Base-by-base conservation (phyloP, 2,888 invertebrate species). In the Criorhina ranunculi region DNA sequence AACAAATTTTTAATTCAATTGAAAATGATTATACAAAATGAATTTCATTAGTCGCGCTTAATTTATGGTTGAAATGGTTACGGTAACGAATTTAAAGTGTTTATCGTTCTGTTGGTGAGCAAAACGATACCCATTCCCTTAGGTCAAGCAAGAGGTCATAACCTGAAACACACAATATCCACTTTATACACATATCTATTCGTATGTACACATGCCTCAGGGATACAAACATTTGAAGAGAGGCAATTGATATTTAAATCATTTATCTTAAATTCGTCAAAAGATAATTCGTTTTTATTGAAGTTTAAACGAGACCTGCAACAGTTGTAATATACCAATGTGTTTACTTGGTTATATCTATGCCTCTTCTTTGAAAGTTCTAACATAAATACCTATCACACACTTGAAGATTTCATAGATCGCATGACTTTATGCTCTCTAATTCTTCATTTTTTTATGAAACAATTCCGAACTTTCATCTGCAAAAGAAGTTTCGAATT, bases 1-100 rank as follows among this genome's bases (percentile, higher is more conserved):
- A n/a, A 35, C 3, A 15, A 53, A 5, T 24, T 49, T 7, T 49
- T 24, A n/a, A 33, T 0, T 12, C 9, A 53, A 53, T 15, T 15
- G 15, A n/a, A 24, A n/a, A 62, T 33, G 44, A 62, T 33, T 62
- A 44, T 40, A 29, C 44, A 60, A 5, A 12, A 60, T 15, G 9
- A 6, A 42, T 17, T 15, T 2, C 17, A 19, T 19, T 44, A 31
- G 17, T 44, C 29, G 15, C 31, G 5, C 5, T 29, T 11, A 35
- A 37, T 15, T 49, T 49, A 7, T 64, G 46, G 49, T 49, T 49
- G 46, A 33, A 49, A 11, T n/a, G 33, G n/a, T 46, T 35, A 35
- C 33, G 19, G 64, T 49, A n/a, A 64, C 64, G 33, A 46, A 49
- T 46, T 33, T 19, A 19, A 24, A 62, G 7, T 17, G 35, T 35